These are phyloP conservation scores for Chaenodraco wilsoni DNA, from an alignment of 2,797 vertebrate genomes.

Conservation along the genomic window DNA sequence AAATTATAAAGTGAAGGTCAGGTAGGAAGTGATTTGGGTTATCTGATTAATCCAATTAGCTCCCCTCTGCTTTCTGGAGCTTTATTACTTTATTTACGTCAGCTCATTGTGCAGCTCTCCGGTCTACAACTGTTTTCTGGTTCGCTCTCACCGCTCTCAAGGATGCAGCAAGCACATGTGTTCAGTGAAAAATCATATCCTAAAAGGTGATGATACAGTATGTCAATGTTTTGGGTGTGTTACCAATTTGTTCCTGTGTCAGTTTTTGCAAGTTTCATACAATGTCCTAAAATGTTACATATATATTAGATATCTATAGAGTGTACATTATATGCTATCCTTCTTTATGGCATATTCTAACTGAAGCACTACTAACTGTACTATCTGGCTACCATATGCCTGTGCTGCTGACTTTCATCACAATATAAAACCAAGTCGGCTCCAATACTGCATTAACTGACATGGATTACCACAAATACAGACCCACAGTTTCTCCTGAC, in stretches of 20 bases:
- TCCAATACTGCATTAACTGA: constrained; percentile 49
- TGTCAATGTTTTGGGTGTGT: background rate
- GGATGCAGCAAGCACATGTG: background rate
- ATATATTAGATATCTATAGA: too few relatives aligned
- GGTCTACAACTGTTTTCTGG: too few relatives aligned
- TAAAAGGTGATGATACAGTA: background rate
- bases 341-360: constrained; percentile 18
- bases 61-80: background rate
- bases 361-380: constrained; percentile 33
- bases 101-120: too few relatives aligned
- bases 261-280: background rate
- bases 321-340: background rate
- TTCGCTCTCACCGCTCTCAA: background rate
- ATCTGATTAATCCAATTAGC: constrained; percentile 11
- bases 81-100: background rate
- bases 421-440: constrained; percentile 36
- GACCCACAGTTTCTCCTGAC: constrained; percentile 51
- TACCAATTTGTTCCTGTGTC: background rate
- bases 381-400: constrained; percentile 38
- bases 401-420: constrained; percentile 47
- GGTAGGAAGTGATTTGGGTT: background rate
- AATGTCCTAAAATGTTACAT: too few relatives aligned
- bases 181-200: background rate
- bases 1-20: constrained; percentile 36
- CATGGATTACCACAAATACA: constrained; percentile 63